A percentile compares a stretch with the other conserved stretches of the same genome.
Evolutionary conservation across 2,888 invertebrate genomes (phyloP).

Genomic region (Mystacides longicornis): DNA sequence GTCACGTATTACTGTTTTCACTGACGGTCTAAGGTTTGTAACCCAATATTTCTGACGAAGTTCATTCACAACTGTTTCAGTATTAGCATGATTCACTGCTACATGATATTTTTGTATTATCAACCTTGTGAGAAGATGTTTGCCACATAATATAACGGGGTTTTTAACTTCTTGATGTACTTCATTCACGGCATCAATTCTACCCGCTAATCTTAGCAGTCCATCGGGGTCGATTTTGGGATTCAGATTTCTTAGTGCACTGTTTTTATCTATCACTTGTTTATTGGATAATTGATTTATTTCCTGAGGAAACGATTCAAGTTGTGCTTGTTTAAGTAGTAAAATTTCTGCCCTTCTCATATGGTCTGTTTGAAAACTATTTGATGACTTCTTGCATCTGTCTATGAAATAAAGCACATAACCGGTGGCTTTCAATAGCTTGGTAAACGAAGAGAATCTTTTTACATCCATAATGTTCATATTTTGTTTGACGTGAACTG

Average conservation of each 20-base stretch:
- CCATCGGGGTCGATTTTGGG: not conserved
- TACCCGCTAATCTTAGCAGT: not conserved
- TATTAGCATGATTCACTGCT: constrained; percentile 7
- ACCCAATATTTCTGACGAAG: constrained; percentile 27
- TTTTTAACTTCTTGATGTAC: not conserved
- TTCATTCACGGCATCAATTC: not conserved
- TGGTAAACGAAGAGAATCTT: not conserved
- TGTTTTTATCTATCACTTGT: not conserved
- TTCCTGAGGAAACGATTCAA: not conserved
- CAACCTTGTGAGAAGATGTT: constrained; percentile 19
- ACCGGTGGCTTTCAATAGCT: not conserved
- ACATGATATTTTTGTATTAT: constrained; percentile 17
- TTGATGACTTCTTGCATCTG: not conserved
- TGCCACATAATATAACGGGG: constrained; percentile 26
- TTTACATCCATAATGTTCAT: not conserved
- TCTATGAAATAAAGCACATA: not conserved
- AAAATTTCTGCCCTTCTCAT: constrained; percentile 1
- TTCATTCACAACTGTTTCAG: constrained; percentile 24
- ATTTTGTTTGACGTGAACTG: not conserved
- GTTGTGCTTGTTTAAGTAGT: not conserved
- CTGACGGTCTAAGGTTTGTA: constrained; percentile 21
- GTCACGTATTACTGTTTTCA: constrained; percentile 8
- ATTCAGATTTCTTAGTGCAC: not conserved
- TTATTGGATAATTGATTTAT: not conserved
- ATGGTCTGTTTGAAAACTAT: not conserved